phyloP scores from a whole-genome alignment of 2,888 invertebrate genomes.

The Apotomis turbidana region DNA sequence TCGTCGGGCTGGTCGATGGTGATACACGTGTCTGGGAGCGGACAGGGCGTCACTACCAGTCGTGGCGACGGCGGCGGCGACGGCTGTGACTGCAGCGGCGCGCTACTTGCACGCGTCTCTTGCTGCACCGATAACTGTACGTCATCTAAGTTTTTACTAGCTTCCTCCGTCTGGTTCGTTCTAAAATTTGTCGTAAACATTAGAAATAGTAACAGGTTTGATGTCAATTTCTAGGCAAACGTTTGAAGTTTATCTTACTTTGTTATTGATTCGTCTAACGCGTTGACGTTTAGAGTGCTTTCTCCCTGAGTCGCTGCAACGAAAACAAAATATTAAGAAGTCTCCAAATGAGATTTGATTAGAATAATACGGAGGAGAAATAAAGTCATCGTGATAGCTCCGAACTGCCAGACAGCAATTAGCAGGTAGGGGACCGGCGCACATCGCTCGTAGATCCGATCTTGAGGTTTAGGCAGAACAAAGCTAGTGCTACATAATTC shows the following conservation, averaged over 20 bases:
- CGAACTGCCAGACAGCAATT: too few relatives aligned
- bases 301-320: conserved; percentile 66
- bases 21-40: conserved; percentile 59
- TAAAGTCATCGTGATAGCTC: too few relatives aligned
- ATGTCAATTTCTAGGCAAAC: neutral
- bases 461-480: too few relatives aligned
- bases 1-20: conserved; percentile 59
- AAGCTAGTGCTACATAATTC: neutral
- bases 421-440: too few relatives aligned
- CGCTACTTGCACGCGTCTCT: conserved; percentile 65
- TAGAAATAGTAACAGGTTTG: neutral
- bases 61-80: conserved; percentile 54
- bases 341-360: too few relatives aligned
- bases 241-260: conserved; percentile 56
- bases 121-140: conserved; percentile 61
- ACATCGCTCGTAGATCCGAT: too few relatives aligned
- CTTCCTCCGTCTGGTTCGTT: conserved; percentile 52
- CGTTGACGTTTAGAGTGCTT: conserved; percentile 62
- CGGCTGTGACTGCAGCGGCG: conserved; percentile 56
- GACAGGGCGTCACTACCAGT: conserved; percentile 50
- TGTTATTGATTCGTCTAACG: conserved; percentile 55
- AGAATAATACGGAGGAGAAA: too few relatives aligned
- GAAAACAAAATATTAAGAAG: conserved; percentile 1
- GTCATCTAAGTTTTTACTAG: conserved; percentile 64
- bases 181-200: conserved; percentile 43